A percentile compares a stretch with the other conserved stretches of the same genome.
Conservation (phyloP, 2,113 vertebrate species). For the Urocolius indicus region DNA sequence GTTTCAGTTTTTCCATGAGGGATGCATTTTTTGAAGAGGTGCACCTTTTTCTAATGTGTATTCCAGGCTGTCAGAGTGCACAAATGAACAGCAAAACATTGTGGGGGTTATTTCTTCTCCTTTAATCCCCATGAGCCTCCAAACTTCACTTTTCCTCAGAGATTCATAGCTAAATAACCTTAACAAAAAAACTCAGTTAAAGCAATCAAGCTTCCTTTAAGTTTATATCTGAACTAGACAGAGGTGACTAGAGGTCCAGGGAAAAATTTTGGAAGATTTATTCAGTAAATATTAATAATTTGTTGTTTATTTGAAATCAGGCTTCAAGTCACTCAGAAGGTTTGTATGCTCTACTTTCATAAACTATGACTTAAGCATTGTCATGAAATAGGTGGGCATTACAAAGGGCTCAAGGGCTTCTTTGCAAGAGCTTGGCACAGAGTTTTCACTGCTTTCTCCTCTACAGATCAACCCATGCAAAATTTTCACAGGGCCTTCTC, state of each 20-base stretch:
- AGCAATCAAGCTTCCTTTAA: neutral
- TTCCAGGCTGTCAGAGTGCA: neutral
- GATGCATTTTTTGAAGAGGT: neutral
- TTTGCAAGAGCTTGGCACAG: neutral
- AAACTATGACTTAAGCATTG: neutral
- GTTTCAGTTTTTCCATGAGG: neutral
- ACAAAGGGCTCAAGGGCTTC: neutral
- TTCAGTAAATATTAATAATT: neutral
- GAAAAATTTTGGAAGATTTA: neutral
- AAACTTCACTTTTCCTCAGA: conserved; percentile 10
- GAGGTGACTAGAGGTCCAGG: neutral
- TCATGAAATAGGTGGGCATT: neutral
- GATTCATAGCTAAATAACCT: neutral
- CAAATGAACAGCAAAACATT: neutral
- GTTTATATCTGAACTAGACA: neutral
- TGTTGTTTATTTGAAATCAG: neutral
- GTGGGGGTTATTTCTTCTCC: conserved; percentile 10
- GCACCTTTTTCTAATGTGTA: neutral
- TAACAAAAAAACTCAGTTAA: neutral
- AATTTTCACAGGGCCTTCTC: neutral
- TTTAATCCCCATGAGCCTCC: neutral
- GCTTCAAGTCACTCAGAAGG: neutral
- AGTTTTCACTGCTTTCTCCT: neutral
- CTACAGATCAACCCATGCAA: neutral
- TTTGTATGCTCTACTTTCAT: neutral